phyloP scores from a whole-genome alignment of 92 coral and sea anemone genomes.

The Zoanthus sociatus region DNA sequence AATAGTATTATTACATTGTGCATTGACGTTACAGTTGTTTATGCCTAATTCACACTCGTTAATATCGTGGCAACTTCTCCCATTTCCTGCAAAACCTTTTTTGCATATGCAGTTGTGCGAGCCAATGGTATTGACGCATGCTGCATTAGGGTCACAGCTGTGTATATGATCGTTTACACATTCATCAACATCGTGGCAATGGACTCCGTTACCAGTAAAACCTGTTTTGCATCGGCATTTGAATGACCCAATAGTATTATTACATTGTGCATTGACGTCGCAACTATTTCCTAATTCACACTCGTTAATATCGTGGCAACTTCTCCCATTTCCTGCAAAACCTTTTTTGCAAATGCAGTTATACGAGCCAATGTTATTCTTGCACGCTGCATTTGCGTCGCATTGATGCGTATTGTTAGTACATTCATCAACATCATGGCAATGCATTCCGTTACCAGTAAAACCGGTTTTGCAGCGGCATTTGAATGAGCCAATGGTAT shows the following conservation, averaged over 20 bases:
- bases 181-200: conserved; percentile 50
- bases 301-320: conserved; percentile 29
- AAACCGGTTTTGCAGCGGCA: conserved; percentile 11
- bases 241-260: neutral
- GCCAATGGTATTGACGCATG: conserved; percentile 35
- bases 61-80: conserved; percentile 60
- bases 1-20: neutral
- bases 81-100: conserved; percentile 52
- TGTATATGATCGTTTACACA: conserved; percentile 22
- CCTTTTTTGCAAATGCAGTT: neutral
- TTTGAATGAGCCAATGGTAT: neutral
- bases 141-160: conserved; percentile 44
- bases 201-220: neutral
- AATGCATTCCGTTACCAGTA: neutral
- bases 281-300: neutral
- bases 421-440: conserved; percentile 1
- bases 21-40: neutral
- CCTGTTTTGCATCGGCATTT: neutral
- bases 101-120: conserved; percentile 44
- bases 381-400: conserved; percentile 28
- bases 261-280: neutral
- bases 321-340: neutral
- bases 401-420: neutral
- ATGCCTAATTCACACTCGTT: conserved; percentile 36
- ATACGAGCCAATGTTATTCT: conserved; percentile 18